Evolutionary conservation across 2,888 invertebrate species (phyloP).

Genomic region (Cantharis flavilabris): DNA sequence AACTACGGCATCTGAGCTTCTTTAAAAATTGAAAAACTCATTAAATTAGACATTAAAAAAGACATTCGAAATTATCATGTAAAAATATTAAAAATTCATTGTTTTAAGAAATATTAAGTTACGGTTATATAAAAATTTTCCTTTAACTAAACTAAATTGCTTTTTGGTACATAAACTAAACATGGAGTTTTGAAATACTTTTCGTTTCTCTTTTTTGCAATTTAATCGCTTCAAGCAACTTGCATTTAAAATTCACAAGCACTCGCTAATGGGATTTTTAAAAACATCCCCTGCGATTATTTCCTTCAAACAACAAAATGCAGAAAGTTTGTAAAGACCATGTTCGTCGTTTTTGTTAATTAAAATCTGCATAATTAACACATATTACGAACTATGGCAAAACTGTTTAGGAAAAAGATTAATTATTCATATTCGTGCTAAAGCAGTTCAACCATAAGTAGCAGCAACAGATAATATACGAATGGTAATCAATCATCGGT

Average conservation of each 20-base stretch:
- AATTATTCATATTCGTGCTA: conserved; percentile 14
- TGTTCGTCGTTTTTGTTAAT: conserved; percentile 17
- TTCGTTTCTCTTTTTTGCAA: conserved; percentile 1
- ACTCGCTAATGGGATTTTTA: conserved; percentile 4
- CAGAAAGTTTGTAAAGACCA: conserved; percentile 11
- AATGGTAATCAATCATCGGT: conserved; percentile 16
- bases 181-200: conserved; percentile 1
- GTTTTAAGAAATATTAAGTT: background rate
- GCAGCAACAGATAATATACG: conserved; percentile 14
- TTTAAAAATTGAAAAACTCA: background rate
- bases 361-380: conserved; percentile 24
- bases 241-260: conserved; percentile 4
- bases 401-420: conserved; percentile 12
- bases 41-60: background rate
- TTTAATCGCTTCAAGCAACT: conserved; percentile 2
- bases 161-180: background rate
- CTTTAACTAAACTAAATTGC: background rate
- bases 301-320: background rate
- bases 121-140: background rate
- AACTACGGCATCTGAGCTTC: background rate
- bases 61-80: background rate
- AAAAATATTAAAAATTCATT: background rate
- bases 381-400: conserved; percentile 15
- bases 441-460: conserved; percentile 11
- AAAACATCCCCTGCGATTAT: conserved; percentile 3